Evolutionary conservation across 2,797 vertebrate species (phyloP).

Genomic region (Macropodus opercularis): DNA sequence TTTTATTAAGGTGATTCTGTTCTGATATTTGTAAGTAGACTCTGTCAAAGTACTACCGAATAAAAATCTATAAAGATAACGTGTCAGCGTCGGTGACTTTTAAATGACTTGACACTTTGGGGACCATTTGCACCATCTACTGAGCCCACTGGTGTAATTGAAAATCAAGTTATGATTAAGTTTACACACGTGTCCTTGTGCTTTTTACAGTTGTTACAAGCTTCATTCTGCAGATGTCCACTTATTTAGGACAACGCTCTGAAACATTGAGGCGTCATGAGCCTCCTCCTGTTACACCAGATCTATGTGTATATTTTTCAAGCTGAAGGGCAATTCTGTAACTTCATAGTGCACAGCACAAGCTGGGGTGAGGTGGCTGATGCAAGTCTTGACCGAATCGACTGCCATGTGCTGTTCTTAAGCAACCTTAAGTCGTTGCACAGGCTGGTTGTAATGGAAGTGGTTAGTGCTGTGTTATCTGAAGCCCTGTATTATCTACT

Average conservation of each 20-base stretch:
- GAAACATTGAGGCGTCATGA: background rate
- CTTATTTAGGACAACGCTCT: background rate
- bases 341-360: slow-evolving; percentile 12
- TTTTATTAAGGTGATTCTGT: slow-evolving; percentile 14
- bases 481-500: slow-evolving; percentile 43
- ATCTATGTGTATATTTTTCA: slow-evolving; percentile 10
- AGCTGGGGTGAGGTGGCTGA: slow-evolving; percentile 1
- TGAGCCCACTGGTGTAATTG: slow-evolving; percentile 34
- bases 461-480: slow-evolving; percentile 17
- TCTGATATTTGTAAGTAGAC: slow-evolving; percentile 23
- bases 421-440: slow-evolving; percentile 32
- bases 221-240: background rate
- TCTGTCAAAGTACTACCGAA: slow-evolving; percentile 42
- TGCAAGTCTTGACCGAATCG: slow-evolving; percentile 23
- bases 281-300: slow-evolving; percentile 3
- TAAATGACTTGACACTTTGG: background rate
- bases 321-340: background rate
- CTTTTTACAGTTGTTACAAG: background rate
- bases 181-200: background rate
- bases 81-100: slow-evolving; percentile 3
- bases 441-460: slow-evolving; percentile 26
- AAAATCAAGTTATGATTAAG: slow-evolving; percentile 3
- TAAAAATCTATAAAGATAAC: slow-evolving; percentile 36
- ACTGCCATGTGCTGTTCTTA: slow-evolving; percentile 23
- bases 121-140: slow-evolving; percentile 57